Evolutionary conservation across 2,797 vertebrate genomes (phyloP).

Genomic region (Enteromius unitaeniatus): DNA sequence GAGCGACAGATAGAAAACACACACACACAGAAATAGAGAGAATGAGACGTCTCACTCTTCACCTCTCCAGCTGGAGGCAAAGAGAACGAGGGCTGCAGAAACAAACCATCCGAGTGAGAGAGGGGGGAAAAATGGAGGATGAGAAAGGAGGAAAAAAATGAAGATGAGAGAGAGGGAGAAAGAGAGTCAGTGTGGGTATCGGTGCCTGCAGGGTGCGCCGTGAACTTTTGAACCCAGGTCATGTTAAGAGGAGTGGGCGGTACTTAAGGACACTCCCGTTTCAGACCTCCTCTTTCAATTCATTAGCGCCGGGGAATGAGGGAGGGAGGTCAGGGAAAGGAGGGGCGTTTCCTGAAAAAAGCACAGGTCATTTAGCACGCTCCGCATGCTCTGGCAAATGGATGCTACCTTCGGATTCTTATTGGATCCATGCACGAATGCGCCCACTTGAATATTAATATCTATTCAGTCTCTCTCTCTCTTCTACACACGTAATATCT

Average conservation of each 20-base stretch:
- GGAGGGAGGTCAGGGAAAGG: slow-evolving; percentile 72
- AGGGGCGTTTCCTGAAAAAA: slow-evolving; percentile 58
- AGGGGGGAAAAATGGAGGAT: slow-evolving; percentile 8
- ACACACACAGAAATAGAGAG: neutral
- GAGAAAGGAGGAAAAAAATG: slow-evolving; percentile 52
- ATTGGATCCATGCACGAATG: slow-evolving; percentile 90
- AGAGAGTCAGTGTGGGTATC: slow-evolving; percentile 59
- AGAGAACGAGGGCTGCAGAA: neutral
- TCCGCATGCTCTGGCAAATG: slow-evolving; percentile 81
- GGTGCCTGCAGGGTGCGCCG: slow-evolving; percentile 82
- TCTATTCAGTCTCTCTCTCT: slow-evolving; percentile 59
- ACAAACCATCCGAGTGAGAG: slow-evolving; percentile 19
- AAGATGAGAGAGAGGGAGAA: slow-evolving; percentile 52
- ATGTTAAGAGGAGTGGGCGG: slow-evolving; percentile 52
- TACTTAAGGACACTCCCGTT: slow-evolving; percentile 71
- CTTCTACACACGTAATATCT: neutral
- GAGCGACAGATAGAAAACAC: slow-evolving; percentile 44
- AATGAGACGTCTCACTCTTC: slow-evolving; percentile 25
- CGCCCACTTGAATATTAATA: slow-evolving; percentile 86
- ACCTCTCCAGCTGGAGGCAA: slow-evolving; percentile 14
- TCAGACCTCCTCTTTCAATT: slow-evolving; percentile 85
- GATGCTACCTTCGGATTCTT: slow-evolving; percentile 88
- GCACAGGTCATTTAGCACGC: slow-evolving; percentile 86
- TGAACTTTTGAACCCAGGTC: slow-evolving; percentile 91
- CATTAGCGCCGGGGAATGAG: slow-evolving; percentile 81